A percentile compares a stretch with the other conserved stretches of the same genome.
Evolutionary conservation across 2,888 invertebrate species (phyloP).

Genomic region (Platerodrilus igneus): DNA sequence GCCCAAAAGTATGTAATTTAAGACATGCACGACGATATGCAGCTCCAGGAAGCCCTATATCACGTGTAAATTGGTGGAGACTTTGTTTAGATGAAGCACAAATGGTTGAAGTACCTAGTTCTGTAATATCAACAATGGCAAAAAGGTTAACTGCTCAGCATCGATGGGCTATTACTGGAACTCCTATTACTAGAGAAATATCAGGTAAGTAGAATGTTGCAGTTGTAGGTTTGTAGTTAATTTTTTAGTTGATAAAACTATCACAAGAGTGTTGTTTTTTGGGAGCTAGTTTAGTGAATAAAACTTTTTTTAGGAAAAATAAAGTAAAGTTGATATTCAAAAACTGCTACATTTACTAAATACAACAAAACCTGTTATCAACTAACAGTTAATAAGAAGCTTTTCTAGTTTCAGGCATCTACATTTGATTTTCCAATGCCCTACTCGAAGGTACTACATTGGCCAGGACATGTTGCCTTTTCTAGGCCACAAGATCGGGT

Average conservation of each 20-base stretch:
- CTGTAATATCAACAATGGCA: conserved; percentile 61
- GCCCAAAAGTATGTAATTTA: conserved; percentile 44
- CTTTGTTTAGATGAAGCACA: conserved; percentile 77
- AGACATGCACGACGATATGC: conserved; percentile 60
- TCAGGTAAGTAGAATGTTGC: conserved; percentile 33
- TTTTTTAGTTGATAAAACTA: too few species aligned
- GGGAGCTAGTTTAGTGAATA: conserved; percentile 43
- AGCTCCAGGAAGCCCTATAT: conserved; percentile 62
- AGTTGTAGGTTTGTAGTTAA: neutral
- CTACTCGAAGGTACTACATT: too few species aligned
- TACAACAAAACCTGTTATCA: too few species aligned
- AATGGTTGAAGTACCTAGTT: conserved; percentile 62
- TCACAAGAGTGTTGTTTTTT: too few species aligned
- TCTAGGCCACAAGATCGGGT: too few species aligned
- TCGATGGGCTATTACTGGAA: conserved; percentile 74
- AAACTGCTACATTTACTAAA: too few species aligned
- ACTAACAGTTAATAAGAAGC: too few species aligned
- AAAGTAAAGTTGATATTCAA: too few species aligned
- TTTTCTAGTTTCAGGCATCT: too few species aligned
- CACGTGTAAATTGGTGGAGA: conserved; percentile 70
- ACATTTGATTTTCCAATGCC: too few species aligned
- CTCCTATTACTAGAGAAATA: conserved; percentile 48
- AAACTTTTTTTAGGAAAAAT: too few species aligned
- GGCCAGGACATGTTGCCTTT: too few species aligned
- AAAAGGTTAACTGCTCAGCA: conserved; percentile 54